These are phyloP conservation scores for Taurulus bubalis DNA, from an alignment of 2,113 vertebrate genomes.

Conservation along the genomic window DNA sequence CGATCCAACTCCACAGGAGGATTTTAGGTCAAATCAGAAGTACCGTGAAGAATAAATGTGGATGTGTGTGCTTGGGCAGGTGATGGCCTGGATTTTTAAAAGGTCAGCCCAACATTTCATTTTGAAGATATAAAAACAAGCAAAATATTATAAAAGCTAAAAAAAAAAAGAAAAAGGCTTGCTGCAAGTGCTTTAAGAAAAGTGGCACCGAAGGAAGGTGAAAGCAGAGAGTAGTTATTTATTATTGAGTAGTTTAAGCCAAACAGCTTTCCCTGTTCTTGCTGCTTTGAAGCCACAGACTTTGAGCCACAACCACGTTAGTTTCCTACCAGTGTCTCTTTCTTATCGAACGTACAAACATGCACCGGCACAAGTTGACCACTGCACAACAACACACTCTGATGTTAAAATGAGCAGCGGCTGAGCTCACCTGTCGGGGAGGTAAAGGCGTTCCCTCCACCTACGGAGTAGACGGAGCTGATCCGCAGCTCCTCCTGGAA, in stretches of 20 bases:
- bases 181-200: not conserved
- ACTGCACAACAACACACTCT: not conserved
- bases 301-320: not conserved
- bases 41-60: not conserved
- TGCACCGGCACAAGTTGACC: not conserved
- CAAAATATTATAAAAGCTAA: not conserved
- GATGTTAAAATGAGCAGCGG: not conserved
- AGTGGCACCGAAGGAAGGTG: not conserved
- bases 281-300: not conserved
- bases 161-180: not conserved
- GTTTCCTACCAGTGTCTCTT: not conserved
- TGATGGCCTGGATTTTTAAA: not conserved
- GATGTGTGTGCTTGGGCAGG: not conserved
- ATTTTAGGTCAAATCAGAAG: not conserved
- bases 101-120: not conserved
- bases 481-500: slow-evolving; percentile 95
- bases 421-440: slow-evolving; percentile 87
- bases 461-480: slow-evolving; percentile 97
- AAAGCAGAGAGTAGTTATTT: not conserved
- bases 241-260: not conserved
- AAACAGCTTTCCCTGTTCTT: not conserved
- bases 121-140: not conserved
- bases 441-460: slow-evolving; percentile 81
- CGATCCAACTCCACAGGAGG: slow-evolving; percentile 1
- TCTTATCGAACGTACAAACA: not conserved